Evolutionary conservation across 2,888 invertebrate species (phyloP), one percentile per base, ranked within the genome.

Genomic region (Oeneis ivallda): DNA sequence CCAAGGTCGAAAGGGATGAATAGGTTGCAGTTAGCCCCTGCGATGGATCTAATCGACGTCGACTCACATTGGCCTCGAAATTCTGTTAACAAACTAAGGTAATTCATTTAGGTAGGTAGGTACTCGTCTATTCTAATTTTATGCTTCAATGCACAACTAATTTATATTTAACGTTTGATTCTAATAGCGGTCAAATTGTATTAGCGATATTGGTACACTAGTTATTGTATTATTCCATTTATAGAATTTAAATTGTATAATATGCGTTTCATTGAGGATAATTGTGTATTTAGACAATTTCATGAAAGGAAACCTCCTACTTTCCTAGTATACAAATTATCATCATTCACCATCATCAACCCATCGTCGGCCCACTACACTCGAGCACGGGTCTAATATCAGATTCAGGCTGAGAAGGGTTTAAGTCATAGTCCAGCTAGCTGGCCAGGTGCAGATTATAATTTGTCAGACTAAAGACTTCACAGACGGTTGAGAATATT

Each of bases 1-100:
- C 67, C 79, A 78, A 82, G 79, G 80, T 76, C 75, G 72, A 69
- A 75, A 75, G 81, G 81, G 79, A 77, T 78, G 75, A 72, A 72
- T 74, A 71, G 69, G 66, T 69, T 70, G 70, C 70, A 65, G 43
- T 41, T 68, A 43, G 60, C 67, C 74, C 71, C 70, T 75, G 76
- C 75, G 71, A 71, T 69, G 68, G 74, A 75, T 72, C 74, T 70
- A 70, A 73, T 74, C 74, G 75, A 74, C 73, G 70, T 58, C 71
- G 69, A 71, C 74, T 73, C 74, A 72, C 66, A 63, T 50, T 64
- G 75, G 75, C 76, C 76, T 76, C 69, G 66, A 70, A 73, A 73
- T 74, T 72, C 66, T 64, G 66, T 67, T 69, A 67, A 61, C 61
- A 60, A 67, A 67, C 58, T 65, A 65, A 65, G 63, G 62, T 69